Base-by-base conservation (phyloP, 2,888 invertebrate species). In the Aphodius granarius region DNA sequence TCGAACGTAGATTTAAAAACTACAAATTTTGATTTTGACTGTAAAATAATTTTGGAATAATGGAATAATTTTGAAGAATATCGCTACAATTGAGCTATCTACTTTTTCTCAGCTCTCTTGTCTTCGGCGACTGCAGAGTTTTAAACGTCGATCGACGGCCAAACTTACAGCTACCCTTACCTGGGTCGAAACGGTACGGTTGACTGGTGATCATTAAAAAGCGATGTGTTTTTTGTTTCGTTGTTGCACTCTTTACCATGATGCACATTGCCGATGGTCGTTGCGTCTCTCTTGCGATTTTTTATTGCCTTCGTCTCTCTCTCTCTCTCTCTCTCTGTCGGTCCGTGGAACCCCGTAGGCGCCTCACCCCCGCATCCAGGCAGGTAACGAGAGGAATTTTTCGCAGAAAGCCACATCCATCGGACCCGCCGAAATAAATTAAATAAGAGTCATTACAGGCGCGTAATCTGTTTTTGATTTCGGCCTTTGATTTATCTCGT, bases 191-290 rank as follows among this genome's bases (percentile, higher is more conserved):
- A 66, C 71, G 64, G 75, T 75, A 66, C 71, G 75, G 79, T 77
- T 74, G 80, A 79, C 80, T 81, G 79, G 81, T 78, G 80, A 81
- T 82, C 82, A 82, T 82, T 82, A 82, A 82, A 82, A 80, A 79
- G 82, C 81, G 81, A 82, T 83, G 82, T 81, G 80, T 82, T 81
- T 82, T 82, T 82, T 79, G 79, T 80, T 80, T 78, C 77, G 77
- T 82, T 78, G 79, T 80, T 80, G 78, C 77, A 77, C 73, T 78
- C 76, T 77, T 79, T 78, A 64, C 72, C 75, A 79, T 76, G 73
- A 72, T 66, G 76, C 76, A 76, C 76, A 74, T 74, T 74, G 74
- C 76, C 71, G 74, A 64, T 71, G 74, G 74, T 76, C 74, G 72
- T 74, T 76, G 73, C 74, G 76, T 64, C 65, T 65, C 23, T 66